These are phyloP conservation scores for Litoditis marina DNA, from an alignment of 2,888 invertebrate genomes.

Conservation along the genomic window DNA sequence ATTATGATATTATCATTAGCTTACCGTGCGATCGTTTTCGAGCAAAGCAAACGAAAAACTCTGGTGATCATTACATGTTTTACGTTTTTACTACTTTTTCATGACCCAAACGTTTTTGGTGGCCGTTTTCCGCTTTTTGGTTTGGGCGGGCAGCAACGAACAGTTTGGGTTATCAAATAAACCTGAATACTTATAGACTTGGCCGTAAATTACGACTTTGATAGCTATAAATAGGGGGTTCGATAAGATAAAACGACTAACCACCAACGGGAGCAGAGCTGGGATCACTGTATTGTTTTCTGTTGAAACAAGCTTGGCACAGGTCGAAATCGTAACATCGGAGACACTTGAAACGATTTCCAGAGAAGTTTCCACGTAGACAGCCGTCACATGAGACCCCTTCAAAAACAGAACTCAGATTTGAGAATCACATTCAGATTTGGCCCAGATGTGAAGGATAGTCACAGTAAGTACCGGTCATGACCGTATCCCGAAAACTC, in stretches of 20 bases:
- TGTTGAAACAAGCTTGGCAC: constrained; percentile 72
- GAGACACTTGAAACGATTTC: constrained; percentile 96
- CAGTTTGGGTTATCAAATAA: neutral
- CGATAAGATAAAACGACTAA: neutral
- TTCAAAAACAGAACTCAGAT: constrained; percentile 65
- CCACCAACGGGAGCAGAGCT: neutral
- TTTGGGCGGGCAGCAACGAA: neutral
- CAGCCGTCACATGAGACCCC: constrained; percentile 99
- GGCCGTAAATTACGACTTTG: neutral
- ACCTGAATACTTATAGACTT: too few species aligned
- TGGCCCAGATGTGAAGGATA: too few species aligned
- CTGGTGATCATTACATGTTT: neutral
- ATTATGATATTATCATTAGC: too few species aligned
- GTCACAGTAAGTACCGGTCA: too few species aligned
- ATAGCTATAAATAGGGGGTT: neutral
- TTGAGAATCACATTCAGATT: too few species aligned
- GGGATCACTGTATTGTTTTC: constrained; percentile 17
- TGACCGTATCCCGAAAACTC: too few species aligned
- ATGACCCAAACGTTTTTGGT: too few species aligned
- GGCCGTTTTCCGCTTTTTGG: too few species aligned
- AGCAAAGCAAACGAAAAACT: too few species aligned
- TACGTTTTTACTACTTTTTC: too few species aligned
- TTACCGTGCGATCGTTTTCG: too few species aligned
- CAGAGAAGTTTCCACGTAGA: constrained; percentile 93
- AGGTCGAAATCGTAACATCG: constrained; percentile 98